Evolutionary conservation across 2,797 vertebrate species (phyloP), one percentile per base, ranked within the genome.

Genomic region (Heterohyrax brucei): DNA sequence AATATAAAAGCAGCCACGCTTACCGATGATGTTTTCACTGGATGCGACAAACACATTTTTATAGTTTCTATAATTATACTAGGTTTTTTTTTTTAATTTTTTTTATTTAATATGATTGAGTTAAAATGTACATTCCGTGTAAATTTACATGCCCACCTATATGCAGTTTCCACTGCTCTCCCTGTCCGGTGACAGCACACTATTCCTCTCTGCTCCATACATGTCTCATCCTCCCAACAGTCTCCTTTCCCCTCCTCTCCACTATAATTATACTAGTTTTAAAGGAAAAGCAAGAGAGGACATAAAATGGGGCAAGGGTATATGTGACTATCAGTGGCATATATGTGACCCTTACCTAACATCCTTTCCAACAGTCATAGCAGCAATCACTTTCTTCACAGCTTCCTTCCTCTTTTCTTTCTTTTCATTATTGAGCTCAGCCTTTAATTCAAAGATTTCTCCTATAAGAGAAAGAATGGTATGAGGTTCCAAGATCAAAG

Each of bases 391-490:
- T 97, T 99, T 99, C 98, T 99, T 99, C 28, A 99, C 99, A 0
- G 99, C 99, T 98, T 99, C 99, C 98, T 99, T 99, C 96, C 99
- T 99, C 97, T 99, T 99, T 98, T 99, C 99, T 96, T 99, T 99
- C 98, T 99, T 99, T 97, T 99, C 99, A 99, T 99, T 99, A 98
- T 99, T 99, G 97, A 99, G 99, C 96, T 99, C 99, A 22, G 99
- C 99, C 98, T 99, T 99, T 98, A 99, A 98, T 96, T 99, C 99
- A 98, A 99, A 99, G 97, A 99, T 99, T 99, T 99, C 99, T 95
- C 99, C 99, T 99, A 96, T 16, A 86, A 98, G 68, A 96, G 44
- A 97, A 83, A 95, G 4, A 89, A 68, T 10, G 24, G 3, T 46
- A 62, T 95, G 48, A 80, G 50, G 28, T 78, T 14, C 44, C 48